phyloP scores from a whole-genome alignment of 37 sponge, comb jelly and placozoan genomes.

The Petrosia ficiformis region DNA sequence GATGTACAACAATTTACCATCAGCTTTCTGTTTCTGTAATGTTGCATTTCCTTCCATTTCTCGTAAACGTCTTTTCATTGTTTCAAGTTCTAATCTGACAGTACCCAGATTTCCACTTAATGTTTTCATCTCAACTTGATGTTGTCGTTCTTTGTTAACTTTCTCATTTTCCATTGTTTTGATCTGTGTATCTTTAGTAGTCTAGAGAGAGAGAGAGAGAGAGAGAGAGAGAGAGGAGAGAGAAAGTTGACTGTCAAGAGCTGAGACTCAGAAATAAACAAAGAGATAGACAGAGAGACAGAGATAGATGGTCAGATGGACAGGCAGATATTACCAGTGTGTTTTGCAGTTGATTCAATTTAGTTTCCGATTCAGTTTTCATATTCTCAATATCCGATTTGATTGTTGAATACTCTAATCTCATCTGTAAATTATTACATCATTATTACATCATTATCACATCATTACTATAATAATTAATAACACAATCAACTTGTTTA shows the following conservation, averaged over 20 bases:
- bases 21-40: neutral
- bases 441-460: too few species aligned
- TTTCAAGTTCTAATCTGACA: slow-evolving; percentile 56
- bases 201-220: slow-evolving; percentile 1
- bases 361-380: neutral
- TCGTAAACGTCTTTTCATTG: slow-evolving; percentile 14
- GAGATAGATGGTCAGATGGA: neutral
- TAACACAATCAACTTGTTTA: too few species aligned
- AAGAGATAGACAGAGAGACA: neutral
- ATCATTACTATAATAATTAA: too few species aligned
- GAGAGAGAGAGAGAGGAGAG: neutral
- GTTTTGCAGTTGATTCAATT: neutral
- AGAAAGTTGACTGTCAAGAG: neutral
- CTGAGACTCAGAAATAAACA: neutral
- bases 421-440: slow-evolving; percentile 10
- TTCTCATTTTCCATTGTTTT: slow-evolving; percentile 1
- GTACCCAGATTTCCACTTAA: slow-evolving; percentile 60
- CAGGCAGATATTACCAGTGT: slow-evolving; percentile 13
- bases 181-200: neutral
- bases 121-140: slow-evolving; percentile 31
- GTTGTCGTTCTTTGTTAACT: slow-evolving; percentile 13
- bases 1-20: too few species aligned
- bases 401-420: neutral
- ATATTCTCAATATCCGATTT: slow-evolving; percentile 6
- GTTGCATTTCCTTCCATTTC: slow-evolving; percentile 10